These are phyloP conservation scores for Cavia porcellus DNA, from an alignment of 2,113 vertebrate species.

Conservation along the genomic window DNA sequence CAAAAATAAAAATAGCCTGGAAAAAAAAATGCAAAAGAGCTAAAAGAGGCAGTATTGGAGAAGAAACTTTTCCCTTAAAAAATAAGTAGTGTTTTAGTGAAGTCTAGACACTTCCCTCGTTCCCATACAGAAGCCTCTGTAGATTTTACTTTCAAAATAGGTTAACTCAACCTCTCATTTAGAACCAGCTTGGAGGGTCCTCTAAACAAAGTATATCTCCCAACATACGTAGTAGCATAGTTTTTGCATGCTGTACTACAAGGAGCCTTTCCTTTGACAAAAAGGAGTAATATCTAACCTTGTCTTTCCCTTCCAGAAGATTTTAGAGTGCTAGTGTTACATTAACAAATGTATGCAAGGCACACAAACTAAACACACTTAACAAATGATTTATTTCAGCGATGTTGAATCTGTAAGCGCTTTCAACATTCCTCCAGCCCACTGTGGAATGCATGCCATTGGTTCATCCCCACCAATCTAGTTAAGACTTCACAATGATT, in stretches of 20 bases:
- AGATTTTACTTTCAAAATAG: conserved; percentile 25
- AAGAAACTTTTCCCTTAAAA: conserved; percentile 55
- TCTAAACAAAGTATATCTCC: background rate
- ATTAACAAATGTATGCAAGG: background rate
- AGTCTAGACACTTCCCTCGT: conserved; percentile 31
- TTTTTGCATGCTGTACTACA: background rate
- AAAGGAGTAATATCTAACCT: conserved; percentile 10
- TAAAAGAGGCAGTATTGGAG: conserved; percentile 16
- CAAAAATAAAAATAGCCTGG: conserved; percentile 43
- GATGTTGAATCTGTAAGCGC: background rate
- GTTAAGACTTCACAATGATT: background rate
- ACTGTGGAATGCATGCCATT: background rate
- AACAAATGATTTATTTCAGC: background rate
- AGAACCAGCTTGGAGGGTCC: background rate
- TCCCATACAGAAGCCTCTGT: background rate
- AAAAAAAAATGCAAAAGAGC: conserved; percentile 46
- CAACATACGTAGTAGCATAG: background rate
- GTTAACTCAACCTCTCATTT: conserved; percentile 20
- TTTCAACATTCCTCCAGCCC: background rate
- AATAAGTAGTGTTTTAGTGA: conserved; percentile 4
- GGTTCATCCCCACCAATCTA: background rate
- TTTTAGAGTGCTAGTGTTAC: background rate
- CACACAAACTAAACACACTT: background rate
- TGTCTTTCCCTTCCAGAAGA: background rate
- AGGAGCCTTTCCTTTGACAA: background rate